Conservation (phyloP, 2,113 vertebrate genomes). For the Galbula dea region DNA sequence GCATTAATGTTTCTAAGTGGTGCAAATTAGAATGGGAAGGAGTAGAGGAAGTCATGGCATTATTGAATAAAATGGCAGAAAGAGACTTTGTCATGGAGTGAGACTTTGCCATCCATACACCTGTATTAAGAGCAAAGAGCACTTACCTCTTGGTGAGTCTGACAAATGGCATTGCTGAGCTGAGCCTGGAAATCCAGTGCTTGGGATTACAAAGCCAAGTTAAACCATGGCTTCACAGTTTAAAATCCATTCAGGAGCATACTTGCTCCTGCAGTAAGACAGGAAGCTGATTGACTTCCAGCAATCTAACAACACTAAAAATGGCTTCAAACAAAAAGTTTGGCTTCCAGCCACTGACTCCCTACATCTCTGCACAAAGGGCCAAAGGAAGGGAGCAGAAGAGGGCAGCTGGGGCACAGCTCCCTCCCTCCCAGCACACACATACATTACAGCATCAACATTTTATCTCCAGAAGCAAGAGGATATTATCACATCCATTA, state of each 20-base stretch:
- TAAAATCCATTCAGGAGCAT: background rate
- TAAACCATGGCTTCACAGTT: background rate
- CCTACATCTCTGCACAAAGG: rapidly evolving
- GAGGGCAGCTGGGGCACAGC: background rate
- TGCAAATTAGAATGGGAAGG: background rate
- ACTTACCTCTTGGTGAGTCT: background rate
- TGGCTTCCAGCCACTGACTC: background rate
- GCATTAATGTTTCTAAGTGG: background rate
- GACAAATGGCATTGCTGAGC: background rate
- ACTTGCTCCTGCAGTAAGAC: background rate
- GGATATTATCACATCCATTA: rapidly evolving
- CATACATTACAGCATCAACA: background rate
- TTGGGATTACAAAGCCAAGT: background rate
- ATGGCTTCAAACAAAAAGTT: background rate
- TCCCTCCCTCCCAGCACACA: background rate
- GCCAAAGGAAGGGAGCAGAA: background rate
- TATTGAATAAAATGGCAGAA: background rate
- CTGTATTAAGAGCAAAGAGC: background rate
- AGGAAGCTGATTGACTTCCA: background rate
- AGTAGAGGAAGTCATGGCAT: background rate
- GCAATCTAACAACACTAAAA: background rate
- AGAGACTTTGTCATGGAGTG: background rate
- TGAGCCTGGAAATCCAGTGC: background rate
- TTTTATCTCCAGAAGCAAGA: background rate
- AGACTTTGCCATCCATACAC: background rate